Percentiles rank a stretch among this genome's conserved stretches.
These are phyloP conservation scores for Tipula unca DNA, from an alignment of 2,888 invertebrate genomes.

Conservation along the genomic window DNA sequence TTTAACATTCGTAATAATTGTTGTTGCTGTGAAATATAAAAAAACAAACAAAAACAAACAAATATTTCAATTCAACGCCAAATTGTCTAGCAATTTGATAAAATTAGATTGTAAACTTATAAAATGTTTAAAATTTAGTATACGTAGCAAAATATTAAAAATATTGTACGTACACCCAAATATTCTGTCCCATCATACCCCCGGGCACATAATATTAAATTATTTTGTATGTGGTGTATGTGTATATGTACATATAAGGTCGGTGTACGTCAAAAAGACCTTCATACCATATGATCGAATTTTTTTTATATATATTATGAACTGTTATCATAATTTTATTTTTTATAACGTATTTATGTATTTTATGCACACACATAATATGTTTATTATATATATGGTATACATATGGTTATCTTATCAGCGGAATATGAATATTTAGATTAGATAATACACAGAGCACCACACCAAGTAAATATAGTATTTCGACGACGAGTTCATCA, in stretches of 20 bases:
- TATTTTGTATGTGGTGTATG: too few species aligned
- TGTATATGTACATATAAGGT: not conserved
- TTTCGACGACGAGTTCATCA: not conserved
- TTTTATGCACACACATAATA: not conserved
- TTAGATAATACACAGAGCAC: not conserved
- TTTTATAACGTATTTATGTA: not conserved
- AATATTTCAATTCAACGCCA: not conserved
- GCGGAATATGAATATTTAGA: not conserved
- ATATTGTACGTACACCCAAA: too few species aligned
- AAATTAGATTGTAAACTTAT: not conserved
- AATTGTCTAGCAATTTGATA: constrained; percentile 4
- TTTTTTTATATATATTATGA: not conserved
- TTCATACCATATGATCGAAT: not conserved
- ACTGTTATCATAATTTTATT: not conserved
- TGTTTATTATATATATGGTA: too few species aligned
- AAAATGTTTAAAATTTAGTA: not conserved
- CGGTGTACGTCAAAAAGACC: not conserved
- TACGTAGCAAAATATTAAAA: not conserved
- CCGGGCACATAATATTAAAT: too few species aligned
- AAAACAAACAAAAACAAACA: not conserved
- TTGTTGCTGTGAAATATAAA: not conserved
- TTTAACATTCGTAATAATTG: not conserved
- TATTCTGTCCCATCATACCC: not conserved
- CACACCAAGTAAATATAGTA: not conserved
- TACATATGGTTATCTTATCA: not conserved